Conservation (phyloP, 2,888 invertebrate species). For the Diarsia brunnea region DNA sequence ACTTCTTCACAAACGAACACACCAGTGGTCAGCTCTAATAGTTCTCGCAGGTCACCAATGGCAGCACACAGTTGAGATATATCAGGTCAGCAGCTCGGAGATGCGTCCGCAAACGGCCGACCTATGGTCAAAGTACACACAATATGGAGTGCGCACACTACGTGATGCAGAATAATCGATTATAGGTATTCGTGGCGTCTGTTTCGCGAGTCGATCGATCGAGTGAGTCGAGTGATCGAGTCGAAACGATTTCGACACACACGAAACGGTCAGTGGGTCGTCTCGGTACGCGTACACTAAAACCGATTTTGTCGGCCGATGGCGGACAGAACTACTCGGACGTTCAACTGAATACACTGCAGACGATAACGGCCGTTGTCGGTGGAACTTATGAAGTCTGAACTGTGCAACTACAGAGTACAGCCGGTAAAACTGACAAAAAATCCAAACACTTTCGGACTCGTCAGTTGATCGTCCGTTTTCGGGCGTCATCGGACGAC, state of each 20-base stretch:
- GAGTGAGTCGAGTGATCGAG: too few relatives aligned
- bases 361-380: too few relatives aligned
- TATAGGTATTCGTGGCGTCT: not conserved
- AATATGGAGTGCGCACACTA: conserved; percentile 29
- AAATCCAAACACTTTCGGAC: too few relatives aligned
- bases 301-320: too few relatives aligned
- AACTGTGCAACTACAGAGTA: too few relatives aligned
- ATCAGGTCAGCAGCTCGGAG: not conserved
- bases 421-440: too few relatives aligned
- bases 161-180: conserved; percentile 4
- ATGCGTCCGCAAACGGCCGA: not conserved
- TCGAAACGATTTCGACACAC: not conserved
- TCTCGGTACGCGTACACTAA: too few relatives aligned
- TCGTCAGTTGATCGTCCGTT: too few relatives aligned
- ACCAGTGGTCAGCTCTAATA: not conserved
- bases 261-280: conserved; percentile 25
- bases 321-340: too few relatives aligned
- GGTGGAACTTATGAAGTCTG: too few relatives aligned
- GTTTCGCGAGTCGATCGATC: not conserved
- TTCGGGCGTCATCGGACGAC: too few relatives aligned
- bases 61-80: not conserved
- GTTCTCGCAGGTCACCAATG: not conserved
- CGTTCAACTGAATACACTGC: too few relatives aligned
- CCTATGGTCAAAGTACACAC: conserved; percentile 19
- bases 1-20: not conserved